Evolutionary conservation across 2,113 vertebrate species (phyloP).

Genomic region (Sylvietta virens): DNA sequence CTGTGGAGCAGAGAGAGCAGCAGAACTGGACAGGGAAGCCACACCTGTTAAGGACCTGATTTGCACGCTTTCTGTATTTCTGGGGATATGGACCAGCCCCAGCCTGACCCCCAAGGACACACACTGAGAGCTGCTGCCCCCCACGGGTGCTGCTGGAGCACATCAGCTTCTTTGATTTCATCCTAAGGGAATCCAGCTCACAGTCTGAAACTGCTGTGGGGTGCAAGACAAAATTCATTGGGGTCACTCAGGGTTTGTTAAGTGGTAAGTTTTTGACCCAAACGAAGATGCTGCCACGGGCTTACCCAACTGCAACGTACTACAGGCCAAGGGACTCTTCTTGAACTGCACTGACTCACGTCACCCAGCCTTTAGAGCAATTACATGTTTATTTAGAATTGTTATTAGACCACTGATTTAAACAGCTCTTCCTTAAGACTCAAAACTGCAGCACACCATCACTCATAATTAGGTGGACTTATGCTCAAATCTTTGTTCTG

Average conservation of each 20-base stretch:
- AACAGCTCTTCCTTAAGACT: not conserved
- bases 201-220: not conserved
- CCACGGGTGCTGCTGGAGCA: not conserved
- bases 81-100: not conserved
- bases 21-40: not conserved
- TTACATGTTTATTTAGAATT: not conserved
- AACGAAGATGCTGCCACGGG: not conserved
- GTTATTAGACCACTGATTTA: not conserved
- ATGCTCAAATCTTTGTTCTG: not conserved
- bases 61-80: not conserved
- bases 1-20: not conserved
- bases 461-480: not conserved
- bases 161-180: not conserved
- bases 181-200: not conserved
- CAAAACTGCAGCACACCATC: not conserved
- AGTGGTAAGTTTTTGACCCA: not conserved
- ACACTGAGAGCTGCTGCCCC: not conserved
- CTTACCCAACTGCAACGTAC: not conserved
- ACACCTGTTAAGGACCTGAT: not conserved
- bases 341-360: not conserved
- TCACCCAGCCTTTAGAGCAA: not conserved
- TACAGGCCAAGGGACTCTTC: not conserved
- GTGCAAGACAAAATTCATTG: not conserved
- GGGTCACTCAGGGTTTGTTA: not conserved
- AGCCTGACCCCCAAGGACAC: not conserved